Conservation (phyloP, 2,888 invertebrate species). For the Amiota mariae region DNA sequence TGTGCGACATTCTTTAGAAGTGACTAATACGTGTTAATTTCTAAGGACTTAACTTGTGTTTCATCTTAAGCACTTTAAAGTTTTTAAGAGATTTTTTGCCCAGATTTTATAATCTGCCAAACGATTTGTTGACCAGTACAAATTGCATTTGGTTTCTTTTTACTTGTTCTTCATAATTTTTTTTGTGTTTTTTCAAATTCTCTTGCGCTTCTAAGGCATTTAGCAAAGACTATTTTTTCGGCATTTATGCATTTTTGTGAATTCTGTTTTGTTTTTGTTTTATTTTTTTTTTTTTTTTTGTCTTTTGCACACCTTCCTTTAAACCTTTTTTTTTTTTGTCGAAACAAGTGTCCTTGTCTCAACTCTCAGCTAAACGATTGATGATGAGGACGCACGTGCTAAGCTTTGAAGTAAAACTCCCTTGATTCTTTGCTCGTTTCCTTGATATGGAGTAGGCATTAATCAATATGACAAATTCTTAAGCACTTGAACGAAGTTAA, state of each 20-base stretch:
- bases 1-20: constrained; percentile 57
- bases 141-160: constrained; percentile 55
- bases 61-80: not conserved
- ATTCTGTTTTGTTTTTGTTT: not conserved
- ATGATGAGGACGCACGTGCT: constrained; percentile 58
- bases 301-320: not conserved
- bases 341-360: constrained; percentile 30
- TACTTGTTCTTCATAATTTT: constrained; percentile 53
- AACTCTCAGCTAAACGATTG: not conserved
- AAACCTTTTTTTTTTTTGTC: not conserved
- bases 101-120: constrained; percentile 15
- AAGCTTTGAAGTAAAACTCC: constrained; percentile 34
- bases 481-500: not conserved
- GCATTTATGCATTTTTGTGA: constrained; percentile 9
- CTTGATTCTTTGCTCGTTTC: constrained; percentile 46
- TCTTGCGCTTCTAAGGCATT: constrained; percentile 38
- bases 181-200: constrained; percentile 28
- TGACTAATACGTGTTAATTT: constrained; percentile 56
- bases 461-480: constrained; percentile 52
- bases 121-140: constrained; percentile 66
- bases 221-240: not conserved
- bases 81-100: not conserved
- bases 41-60: constrained; percentile 25
- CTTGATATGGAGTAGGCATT: constrained; percentile 45
- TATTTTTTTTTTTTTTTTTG: too few species aligned